Conservation (phyloP, 1,140 invertebrate species). For the Dreissena rostriformis region DNA sequence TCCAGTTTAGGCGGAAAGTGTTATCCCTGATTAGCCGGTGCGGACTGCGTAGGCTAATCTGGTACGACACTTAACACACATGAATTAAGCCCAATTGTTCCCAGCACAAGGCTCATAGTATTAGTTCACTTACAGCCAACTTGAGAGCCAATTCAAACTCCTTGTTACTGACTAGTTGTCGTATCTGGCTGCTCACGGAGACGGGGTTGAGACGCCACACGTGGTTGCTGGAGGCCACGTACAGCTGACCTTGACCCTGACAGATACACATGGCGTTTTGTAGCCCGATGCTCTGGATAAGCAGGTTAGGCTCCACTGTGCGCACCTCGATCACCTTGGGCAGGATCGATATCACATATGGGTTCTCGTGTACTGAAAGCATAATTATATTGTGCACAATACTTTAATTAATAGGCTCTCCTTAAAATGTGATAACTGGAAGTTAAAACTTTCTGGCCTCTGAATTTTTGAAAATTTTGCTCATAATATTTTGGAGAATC, state of each 20-base stretch:
- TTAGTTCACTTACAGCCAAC: conserved; percentile 88
- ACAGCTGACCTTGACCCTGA: conserved; percentile 87
- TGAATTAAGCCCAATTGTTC: no score
- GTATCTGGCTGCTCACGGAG: conserved; percentile 90
- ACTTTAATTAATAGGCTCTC: no score
- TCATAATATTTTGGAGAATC: no score
- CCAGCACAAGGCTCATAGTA: not conserved
- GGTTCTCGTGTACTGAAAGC: conserved; percentile 87
- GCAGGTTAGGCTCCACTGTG: conserved; percentile 87
- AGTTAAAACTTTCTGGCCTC: no score
- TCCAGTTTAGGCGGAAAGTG: no score
- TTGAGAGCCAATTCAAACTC: conserved; percentile 97
- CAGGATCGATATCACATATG: conserved; percentile 93
- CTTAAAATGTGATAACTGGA: no score
- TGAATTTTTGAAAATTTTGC: no score
- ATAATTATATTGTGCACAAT: not conserved
- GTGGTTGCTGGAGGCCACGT: conserved; percentile 91
- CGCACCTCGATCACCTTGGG: conserved; percentile 91
- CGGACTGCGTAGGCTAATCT: no score
- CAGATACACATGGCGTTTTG: conserved; percentile 83
- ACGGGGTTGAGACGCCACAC: conserved; percentile 93
- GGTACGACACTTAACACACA: no score
- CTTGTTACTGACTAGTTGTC: conserved; percentile 91
- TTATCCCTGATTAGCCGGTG: no score
- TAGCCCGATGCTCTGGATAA: conserved; percentile 90